phyloP scores from a whole-genome alignment of 1,140 invertebrate species.

The Dufourea novaeangliae region DNA sequence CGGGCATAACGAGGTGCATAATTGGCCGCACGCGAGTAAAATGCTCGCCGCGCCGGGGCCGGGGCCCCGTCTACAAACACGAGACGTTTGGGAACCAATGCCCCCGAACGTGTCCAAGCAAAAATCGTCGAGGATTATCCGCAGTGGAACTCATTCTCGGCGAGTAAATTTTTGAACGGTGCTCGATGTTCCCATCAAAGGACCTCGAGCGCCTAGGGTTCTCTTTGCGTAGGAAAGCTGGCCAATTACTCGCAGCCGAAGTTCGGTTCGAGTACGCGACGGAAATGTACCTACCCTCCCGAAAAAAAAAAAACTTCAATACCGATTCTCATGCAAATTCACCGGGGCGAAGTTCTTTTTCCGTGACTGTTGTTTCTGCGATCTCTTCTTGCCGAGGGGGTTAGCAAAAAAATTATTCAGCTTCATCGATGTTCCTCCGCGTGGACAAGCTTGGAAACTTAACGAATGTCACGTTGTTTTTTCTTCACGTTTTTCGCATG shows the following conservation, averaged over 20 bases:
- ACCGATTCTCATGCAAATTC: conserved; percentile 23
- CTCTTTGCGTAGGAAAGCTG: not conserved
- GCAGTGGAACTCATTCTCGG: conserved; percentile 61
- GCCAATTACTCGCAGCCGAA: conserved; percentile 25
- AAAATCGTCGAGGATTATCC: conserved; percentile 59
- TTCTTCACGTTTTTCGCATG: conserved; percentile 23
- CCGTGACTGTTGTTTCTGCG: not conserved
- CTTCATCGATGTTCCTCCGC: not conserved
- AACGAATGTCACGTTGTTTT: too few relatives aligned
- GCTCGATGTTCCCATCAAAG: conserved; percentile 14
- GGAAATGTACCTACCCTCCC: not conserved
- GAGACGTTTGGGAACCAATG: conserved; percentile 36
- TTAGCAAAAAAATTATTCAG: not conserved
- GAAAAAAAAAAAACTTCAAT: not conserved
- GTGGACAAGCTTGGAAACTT: too few relatives aligned
- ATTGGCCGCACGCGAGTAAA: conserved; percentile 65
- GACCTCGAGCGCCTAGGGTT: not conserved
- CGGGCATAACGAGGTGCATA: conserved; percentile 69
- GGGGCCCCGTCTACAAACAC: not conserved
- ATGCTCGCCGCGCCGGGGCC: conserved; percentile 29
- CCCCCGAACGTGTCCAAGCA: conserved; percentile 52
- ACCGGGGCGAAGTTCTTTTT: not conserved
- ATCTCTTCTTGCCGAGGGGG: too few relatives aligned
- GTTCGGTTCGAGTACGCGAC: not conserved
- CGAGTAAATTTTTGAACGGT: conserved; percentile 6